Percentiles rank a stretch among this genome's conserved stretches.
phyloP scores from a whole-genome alignment of 1,140 invertebrate genomes.

The Caenorhabditis brenneri region DNA sequence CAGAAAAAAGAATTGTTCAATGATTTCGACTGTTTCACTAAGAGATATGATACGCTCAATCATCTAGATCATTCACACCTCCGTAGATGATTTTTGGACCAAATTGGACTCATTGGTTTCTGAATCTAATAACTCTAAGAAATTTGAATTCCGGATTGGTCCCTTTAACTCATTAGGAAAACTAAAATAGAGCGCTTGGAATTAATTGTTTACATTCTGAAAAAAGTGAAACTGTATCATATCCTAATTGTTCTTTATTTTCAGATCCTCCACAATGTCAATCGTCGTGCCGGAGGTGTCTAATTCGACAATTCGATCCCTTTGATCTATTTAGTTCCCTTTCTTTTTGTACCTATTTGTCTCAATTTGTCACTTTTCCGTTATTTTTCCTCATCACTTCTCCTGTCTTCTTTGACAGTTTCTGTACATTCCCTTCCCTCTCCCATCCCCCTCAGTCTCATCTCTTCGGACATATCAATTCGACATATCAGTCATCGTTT shows the following conservation, averaged over 20 bases:
- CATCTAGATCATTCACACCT: neutral
- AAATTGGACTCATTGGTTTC: neutral
- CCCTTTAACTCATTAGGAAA: neutral
- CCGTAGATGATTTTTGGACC: neutral
- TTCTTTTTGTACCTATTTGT: neutral
- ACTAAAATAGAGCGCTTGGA: neutral
- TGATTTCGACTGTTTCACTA: neutral
- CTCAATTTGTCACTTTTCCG: neutral
- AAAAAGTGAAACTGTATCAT: neutral
- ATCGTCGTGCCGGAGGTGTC: conserved; percentile 8
- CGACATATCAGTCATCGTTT: too few species aligned
- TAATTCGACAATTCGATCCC: conserved; percentile 12
- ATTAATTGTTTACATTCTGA: neutral
- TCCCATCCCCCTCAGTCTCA: neutral
- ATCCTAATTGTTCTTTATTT: neutral
- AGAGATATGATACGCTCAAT: too few species aligned
- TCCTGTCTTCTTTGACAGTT: conserved; percentile 27
- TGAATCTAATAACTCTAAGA: too few species aligned
- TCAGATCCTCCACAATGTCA: conserved; percentile 31
- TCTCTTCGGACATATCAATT: conserved; percentile 27
- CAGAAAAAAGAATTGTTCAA: neutral
- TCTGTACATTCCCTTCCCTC: neutral
- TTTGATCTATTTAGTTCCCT: conserved; percentile 3
- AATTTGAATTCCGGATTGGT: too few species aligned
- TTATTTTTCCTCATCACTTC: neutral